Base-by-base conservation (phyloP, 2,797 vertebrate genomes). In the Tauraco hartlaubi region DNA sequence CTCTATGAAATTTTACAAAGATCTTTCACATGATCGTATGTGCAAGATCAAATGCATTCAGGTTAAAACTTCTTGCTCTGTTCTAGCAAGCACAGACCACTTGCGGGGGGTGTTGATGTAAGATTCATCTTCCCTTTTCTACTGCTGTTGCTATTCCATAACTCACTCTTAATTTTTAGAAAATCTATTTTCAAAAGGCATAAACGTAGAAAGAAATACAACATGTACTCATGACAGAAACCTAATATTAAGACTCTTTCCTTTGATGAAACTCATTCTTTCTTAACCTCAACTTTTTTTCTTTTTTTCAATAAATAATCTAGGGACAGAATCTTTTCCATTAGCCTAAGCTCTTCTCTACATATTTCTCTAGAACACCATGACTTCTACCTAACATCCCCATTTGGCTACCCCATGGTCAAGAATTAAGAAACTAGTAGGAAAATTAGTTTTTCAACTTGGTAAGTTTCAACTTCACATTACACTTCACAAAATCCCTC, bases 341-440 rank as follows among this genome's bases (percentile, higher is more conserved):
- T 12, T 82, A 66, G n/a, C 84, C n/a, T 61, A 29, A 66, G 28
- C 12, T 59, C 35, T 64, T 15, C 15, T 73, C 25, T 71, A 39
- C 11, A 1, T 9, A 49, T 63, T 91, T 89, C 76, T 91, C 79
- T 91, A 74, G 61, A 87, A 88, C 72, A 69, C n/a, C 25, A 54
- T n/a, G 29, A 78, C 44, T 95, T 93, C 72, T 0, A 56, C 19
- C 67, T 56, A 94, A 93, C 72, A 55, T 49, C 33, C 48, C 43
- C 76, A 83, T 90, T 85, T 87, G 31, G 39, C 59, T 91, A 41
- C 84, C 73, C 77, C 66, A 52, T 20, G 56, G 82, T 67, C 72
- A 94, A 91, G 81, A 92, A 88, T 81, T 94, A 87, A 63, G 94
- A 91, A 54, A 44, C 63, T 94, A 77, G 90, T 67, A 96, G 75